Evolutionary conservation across 2,888 invertebrate genomes (phyloP).

Genomic region (Nymphalis urticae): DNA sequence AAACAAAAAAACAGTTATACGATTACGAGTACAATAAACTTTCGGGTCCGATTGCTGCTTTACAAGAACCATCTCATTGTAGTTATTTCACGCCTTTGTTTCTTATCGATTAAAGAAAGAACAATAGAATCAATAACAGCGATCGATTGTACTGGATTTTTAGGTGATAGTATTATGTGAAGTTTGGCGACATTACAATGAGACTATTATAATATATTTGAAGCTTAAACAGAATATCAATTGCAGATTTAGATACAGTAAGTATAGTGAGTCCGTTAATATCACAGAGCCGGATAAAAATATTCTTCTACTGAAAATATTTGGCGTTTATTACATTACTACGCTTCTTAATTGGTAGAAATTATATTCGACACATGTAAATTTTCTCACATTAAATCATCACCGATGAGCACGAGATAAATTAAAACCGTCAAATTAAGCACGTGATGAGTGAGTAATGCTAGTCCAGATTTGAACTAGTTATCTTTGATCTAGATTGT

Average conservation of each 20-base stretch:
- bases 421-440: no score
- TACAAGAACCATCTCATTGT: constrained; percentile 33
- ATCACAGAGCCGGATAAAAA: background rate
- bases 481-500: no score
- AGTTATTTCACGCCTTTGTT: constrained; percentile 42
- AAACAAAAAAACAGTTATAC: constrained; percentile 11
- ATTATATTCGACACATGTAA: no score
- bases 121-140: constrained; percentile 40
- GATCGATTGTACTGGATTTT: constrained; percentile 37
- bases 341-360: no score
- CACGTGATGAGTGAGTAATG: no score
- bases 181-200: constrained; percentile 11
- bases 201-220: background rate
- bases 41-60: constrained; percentile 16
- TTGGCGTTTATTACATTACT: no score
- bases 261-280: background rate
- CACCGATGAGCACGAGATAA: no score
- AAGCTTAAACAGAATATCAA: constrained; percentile 6
- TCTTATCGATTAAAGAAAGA: constrained; percentile 43
- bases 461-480: no score
- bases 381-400: no score
- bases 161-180: constrained; percentile 11
- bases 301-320: no score
- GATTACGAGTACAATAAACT: constrained; percentile 17
- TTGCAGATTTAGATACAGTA: background rate